Base-by-base conservation (phyloP, 2,888 invertebrate species). In the Venustoraphidia nigricollis region DNA sequence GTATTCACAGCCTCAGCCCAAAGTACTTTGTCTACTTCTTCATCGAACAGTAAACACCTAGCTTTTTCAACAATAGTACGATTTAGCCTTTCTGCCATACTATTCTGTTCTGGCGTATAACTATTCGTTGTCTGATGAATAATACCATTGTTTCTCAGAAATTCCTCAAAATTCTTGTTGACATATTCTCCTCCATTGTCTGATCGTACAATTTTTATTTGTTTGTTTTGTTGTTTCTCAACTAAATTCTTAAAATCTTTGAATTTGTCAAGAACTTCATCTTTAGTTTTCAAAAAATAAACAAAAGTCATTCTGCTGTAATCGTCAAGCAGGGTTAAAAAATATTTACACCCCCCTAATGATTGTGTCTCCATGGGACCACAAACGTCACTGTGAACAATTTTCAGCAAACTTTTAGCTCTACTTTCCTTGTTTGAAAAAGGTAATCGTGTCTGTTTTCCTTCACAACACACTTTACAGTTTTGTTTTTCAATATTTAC, bases 181-280 rank as follows among this genome's bases (percentile, higher is more conserved):
- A 49, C 50, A 51, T 53, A 58, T 41, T 59, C 57, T n/a, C 51
- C 49, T 34, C 55, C 57, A 50, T 57, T 57, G 44, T 58, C 57
- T n/a, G 53, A 49, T 45, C 57, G 39, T 1, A 59, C 27, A 36
- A 47, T 46, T 52, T 59, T 58, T 9, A 59, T 55, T 50, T 50
- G 56, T 17, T 36, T 50, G 5, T 50, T 50, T 38, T 49, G 50
- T 46, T 57, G 53, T 39, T 53, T 55, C 51, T 56, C 58, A 37
- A 53, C 57, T 10, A 55, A 27, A 10, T 17, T 41, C 35, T 57
- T 54, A 45, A 56, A 59, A 34, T 56, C 51, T 44, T 48, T 50
- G 27, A 57, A 54, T 6, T 39, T 46, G 5, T 27, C 27, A 27
- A 27, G 6, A 27, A 6, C 27, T 6, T 27, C 27, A 6, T 3